Evolutionary conservation across 2,797 vertebrate genomes (phyloP), one percentile per base, ranked within the genome.

Genomic region (Xenentodon cancila): DNA sequence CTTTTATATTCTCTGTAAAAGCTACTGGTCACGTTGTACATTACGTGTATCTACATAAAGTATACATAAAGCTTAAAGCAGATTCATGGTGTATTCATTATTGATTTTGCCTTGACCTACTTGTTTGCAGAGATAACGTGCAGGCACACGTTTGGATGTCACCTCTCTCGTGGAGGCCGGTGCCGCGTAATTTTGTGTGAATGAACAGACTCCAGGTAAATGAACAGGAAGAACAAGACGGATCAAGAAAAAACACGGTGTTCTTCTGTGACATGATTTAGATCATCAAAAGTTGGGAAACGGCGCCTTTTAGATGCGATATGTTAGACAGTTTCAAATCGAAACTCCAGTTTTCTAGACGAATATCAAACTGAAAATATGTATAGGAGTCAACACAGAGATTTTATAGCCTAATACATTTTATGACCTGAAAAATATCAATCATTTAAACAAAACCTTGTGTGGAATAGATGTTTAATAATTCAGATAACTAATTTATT

Each of bases 1-100:
- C 88, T 93, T 93, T 92, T 92, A 82, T 92, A 92, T 92, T 86
- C 78, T 91, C 78, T 92, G 91, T 93, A 88, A 92, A 90, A 90
- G 82, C 79, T 91, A 83, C 91, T 79, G 82, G 86, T 92, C 86
- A 89, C 83, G 68, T 86, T 92, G 86, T 91, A 92, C 78, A 91
- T 86, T 77, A 88, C 51, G 64, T 91, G 83, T 91, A 86, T 89
- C 87, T 84, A 84, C 81, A 92, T 91, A 90, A 92, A 92, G 77
- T 88, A 90, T 89, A 87, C 84, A 89, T 87, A 82, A 88, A 86
- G 79, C 73, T 65, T 49, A 71, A 51, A 40, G 67, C 57, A 22
- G 51, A 56, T 77, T 74, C 75, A 15, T 55, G 54, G 27, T 13
- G 40, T 64, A 51, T 89, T 82, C 34, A 86, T 89, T 88, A 84